Base-by-base conservation (phyloP, 2,888 invertebrate genomes). In the Endomychus coccineus region DNA sequence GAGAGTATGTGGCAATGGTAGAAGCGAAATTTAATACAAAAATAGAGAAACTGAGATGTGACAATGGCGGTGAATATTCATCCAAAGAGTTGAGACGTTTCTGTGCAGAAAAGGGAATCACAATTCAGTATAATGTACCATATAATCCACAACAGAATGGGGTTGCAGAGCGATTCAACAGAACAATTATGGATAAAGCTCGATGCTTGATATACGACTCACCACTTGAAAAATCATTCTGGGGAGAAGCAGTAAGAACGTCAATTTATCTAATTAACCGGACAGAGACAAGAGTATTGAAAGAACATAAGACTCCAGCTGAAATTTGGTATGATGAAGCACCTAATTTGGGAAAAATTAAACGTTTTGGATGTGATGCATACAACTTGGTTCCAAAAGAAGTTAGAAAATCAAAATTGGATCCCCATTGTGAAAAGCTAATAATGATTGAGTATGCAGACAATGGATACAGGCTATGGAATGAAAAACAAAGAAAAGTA, bases 21-120 rank as follows among this genome's bases (percentile, higher is more conserved):
- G 22, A 36, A 13, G 13, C 28, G 15, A 29, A 36, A 21, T 43
- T 46, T 32, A 40, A 39, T 21, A 17, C 12, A 17, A 49, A 44
- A 39, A 42, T 51, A 13, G 44, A 44, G 16, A 39, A 34, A 13
- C 10, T 53, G 6, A 37, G 49, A 36, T 44, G 44, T 36, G 51
- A 53, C 23, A 51, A 53, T 31, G 51, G 53, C 9, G 46, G 49
- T 12, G 50, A 55, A 39, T 51, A 48, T 24, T 14, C 21, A n/a
- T 43, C 44, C 3, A 5, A 55, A 58, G 38, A 36, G 33, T 30
- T 25, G 16, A 24, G 11, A 31, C 10, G 16, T 27, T 33, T 17
- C 27, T 43, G 43, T 43, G 16, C 12, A 13, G 13, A 32, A 11
- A 36, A 37, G 33, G 44, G 44, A 21, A 46, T 45, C n/a, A 36